phyloP scores from a whole-genome alignment of 1,140 invertebrate genomes.

The Xylocopa sonorina region DNA sequence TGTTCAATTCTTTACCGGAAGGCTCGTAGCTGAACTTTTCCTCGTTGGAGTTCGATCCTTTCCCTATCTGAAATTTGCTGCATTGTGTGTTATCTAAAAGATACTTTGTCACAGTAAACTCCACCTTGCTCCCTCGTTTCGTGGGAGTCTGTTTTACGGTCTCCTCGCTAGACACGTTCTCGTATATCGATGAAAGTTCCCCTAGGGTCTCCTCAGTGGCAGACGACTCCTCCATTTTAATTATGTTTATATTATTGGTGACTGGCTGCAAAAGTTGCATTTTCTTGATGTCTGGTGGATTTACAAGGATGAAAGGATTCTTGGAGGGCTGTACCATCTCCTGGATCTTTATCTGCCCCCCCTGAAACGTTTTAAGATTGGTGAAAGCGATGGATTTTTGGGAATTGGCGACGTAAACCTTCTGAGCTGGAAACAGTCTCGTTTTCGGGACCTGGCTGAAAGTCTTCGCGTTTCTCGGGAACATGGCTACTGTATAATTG shows the following conservation, averaged over 20 bases:
- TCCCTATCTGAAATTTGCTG: constrained; percentile 18
- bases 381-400: constrained; percentile 40
- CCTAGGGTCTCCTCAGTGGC: constrained; percentile 60
- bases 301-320: constrained; percentile 57
- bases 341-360: constrained; percentile 50
- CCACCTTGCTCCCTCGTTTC: constrained; percentile 15
- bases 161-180: constrained; percentile 37
- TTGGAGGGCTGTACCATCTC: constrained; percentile 34
- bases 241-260: neutral
- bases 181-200: constrained; percentile 66
- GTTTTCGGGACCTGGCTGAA: constrained; percentile 13
- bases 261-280: neutral
- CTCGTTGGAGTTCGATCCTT: neutral
- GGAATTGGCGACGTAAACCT: constrained; percentile 41
- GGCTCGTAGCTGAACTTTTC: neutral
- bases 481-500: constrained; percentile 12
- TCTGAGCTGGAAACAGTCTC: constrained; percentile 2
- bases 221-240: constrained; percentile 48
- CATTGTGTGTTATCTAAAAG: neutral
- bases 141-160: constrained; percentile 8
- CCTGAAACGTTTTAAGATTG: constrained; percentile 36
- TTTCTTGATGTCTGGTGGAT: constrained; percentile 10
- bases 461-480: constrained; percentile 6
- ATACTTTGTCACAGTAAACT: constrained; percentile 40
- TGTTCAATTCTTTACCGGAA: neutral